phyloP scores from a whole-genome alignment of 2,888 invertebrate species.

The Lucinisca nassula region DNA sequence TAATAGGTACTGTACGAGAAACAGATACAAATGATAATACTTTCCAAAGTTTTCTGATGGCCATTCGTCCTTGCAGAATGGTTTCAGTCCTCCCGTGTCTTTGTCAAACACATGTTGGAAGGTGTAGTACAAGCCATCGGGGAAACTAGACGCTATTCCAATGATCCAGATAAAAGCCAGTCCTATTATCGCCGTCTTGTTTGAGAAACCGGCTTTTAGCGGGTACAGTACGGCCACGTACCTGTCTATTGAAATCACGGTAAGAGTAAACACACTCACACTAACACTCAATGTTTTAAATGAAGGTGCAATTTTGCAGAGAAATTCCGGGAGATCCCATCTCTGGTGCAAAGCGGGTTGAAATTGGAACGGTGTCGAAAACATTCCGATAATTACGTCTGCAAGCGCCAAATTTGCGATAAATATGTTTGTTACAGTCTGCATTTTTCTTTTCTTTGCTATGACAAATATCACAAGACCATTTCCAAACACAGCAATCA shows the following conservation, averaged over 20 bases:
- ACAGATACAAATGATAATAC: conserved; percentile 86
- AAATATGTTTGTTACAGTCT: conserved; percentile 94
- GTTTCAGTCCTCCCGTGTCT: conserved; percentile 72
- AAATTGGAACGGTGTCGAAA: conserved; percentile 96
- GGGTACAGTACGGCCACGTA: conserved; percentile 90
- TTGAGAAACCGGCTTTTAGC: conserved; percentile 91
- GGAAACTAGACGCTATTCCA: conserved; percentile 90
- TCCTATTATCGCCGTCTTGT: conserved; percentile 92
- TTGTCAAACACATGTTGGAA: conserved; percentile 65
- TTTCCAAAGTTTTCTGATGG: conserved; percentile 79
- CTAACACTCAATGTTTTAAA: conserved; percentile 95
- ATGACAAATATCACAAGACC: conserved; percentile 95
- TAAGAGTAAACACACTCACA: conserved; percentile 96
- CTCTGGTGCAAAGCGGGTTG: conserved; percentile 95
- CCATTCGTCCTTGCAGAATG: conserved; percentile 84
- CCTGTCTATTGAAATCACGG: conserved; percentile 95
- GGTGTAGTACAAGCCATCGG: conserved; percentile 90
- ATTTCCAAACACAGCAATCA: conserved; percentile 94
- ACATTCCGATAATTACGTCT: conserved; percentile 95
- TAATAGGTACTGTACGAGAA: conserved; percentile 91
- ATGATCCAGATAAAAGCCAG: conserved; percentile 93
- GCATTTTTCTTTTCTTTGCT: conserved; percentile 93
- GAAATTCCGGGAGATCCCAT: conserved; percentile 95
- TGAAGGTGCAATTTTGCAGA: conserved; percentile 96
- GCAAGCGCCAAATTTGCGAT: conserved; percentile 95